Base-by-base conservation (phyloP, 2,797 vertebrate genomes). In the Prionace glauca region DNA sequence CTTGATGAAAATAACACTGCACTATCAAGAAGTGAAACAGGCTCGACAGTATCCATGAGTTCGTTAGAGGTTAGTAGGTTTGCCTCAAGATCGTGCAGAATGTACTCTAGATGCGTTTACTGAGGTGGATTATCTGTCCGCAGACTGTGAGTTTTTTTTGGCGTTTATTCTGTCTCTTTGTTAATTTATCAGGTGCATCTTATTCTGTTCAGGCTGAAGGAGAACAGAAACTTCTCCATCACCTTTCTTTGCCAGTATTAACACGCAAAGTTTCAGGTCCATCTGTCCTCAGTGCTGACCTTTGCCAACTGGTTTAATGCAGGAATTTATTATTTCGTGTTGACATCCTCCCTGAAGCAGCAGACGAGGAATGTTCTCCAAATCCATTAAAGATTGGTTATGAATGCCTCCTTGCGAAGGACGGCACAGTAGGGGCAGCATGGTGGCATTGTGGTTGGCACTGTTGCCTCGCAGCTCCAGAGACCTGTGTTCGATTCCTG, bases 21-120 rank as follows among this genome's bases (percentile, higher is more conserved):
- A 96, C 97, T 99, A 96, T 99, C 99, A 79, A 98, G 99, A 96
- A 99, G 99, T 32, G 99, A 99, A 97, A 99, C 99, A 95, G 99
- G 99, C 96, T 99, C 99, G 12, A 99, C 99, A 94, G 98, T 99
- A 98, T 99, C 99, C 92, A 99, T 99, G 99, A 99, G 99, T 97
- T 99, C 99, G 96, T 97, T 99, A 97, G 99, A 99, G 99, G 99
- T 99, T 97, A 97, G 98, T 97, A 95, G 71, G 26, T 56, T 69
- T 95, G 41, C 71, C 50, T 72, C n/a, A 41, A 36, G 8, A 41
- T 9, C 10, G 12, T 67, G 65, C 32, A 24, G 20, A 65, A 67
- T 67, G n/a, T 69, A 20, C 36, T 69, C 36, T 41, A 67, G 20
- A 10, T 67, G 69, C 22, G 2, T 69, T 9, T 41, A 3, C 36